Conservation (phyloP, 1,140 invertebrate genomes). For the Drosophila seguyi region DNA sequence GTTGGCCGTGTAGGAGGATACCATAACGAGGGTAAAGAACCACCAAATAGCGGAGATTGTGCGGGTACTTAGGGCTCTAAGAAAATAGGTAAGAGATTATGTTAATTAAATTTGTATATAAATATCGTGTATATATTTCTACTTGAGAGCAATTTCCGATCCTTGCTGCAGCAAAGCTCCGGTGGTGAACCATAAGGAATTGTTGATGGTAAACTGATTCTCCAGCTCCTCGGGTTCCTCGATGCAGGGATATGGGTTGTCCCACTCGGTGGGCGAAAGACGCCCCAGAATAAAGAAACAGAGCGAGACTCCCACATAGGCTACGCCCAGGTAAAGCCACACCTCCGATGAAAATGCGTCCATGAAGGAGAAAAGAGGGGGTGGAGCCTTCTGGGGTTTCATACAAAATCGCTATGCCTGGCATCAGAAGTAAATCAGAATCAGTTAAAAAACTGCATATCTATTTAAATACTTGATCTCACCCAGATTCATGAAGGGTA, state of each 20-base stretch:
- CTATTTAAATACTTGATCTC: background rate
- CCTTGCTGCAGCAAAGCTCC: conserved; percentile 93
- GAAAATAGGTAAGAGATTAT: conserved; percentile 1
- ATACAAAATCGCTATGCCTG: conserved; percentile 94
- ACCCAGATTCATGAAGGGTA: conserved; percentile 95
- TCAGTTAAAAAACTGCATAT: background rate
- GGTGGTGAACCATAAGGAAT: conserved; percentile 93
- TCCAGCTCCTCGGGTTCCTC: no score
- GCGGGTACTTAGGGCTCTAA: conserved; percentile 91
- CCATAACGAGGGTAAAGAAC: conserved; percentile 98
- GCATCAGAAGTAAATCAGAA: background rate
- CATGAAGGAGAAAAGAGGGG: conserved; percentile 94
- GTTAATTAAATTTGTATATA: conserved; percentile 64
- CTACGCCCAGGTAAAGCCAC: conserved; percentile 92
- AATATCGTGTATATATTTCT: no score
- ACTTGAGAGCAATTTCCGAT: no score
- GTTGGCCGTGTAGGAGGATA: conserved; percentile 98
- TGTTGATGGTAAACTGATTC: conserved; percentile 93
- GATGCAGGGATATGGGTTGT: conserved; percentile 93
- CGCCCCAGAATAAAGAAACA: conserved; percentile 93
- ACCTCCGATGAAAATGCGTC: conserved; percentile 94
- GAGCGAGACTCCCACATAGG: conserved; percentile 92
- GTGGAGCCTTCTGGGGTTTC: conserved; percentile 91
- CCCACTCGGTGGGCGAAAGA: conserved; percentile 93
- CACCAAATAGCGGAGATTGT: conserved; percentile 95